These are phyloP conservation scores for Argya squamiceps DNA, from an alignment of 2,797 vertebrate genomes.

Conservation along the genomic window DNA sequence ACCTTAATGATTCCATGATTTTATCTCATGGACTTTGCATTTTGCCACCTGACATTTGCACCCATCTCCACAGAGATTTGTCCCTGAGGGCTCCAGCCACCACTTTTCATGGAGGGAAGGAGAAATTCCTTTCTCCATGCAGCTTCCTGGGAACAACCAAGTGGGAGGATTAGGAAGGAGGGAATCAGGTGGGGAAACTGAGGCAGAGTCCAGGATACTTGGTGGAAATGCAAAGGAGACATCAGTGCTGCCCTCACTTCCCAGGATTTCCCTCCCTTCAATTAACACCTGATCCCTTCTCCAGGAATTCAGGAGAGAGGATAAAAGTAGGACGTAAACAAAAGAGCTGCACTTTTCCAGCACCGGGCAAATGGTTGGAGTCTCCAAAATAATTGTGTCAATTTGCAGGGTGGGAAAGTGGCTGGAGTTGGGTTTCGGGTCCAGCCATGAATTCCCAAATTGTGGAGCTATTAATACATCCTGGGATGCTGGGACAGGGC, in stretches of 20 bases:
- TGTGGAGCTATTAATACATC: neutral
- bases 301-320: neutral
- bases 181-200: neutral
- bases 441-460: constrained; percentile 5
- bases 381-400: neutral
- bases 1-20: neutral
- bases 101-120: neutral
- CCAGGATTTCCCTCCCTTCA: neutral
- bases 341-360: neutral
- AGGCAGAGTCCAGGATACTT: neutral
- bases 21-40: neutral
- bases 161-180: neutral
- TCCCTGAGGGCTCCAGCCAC: neutral
- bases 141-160: neutral
- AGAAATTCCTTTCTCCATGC: neutral
- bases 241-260: neutral
- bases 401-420: neutral
- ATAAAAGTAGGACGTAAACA: neutral
- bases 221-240: neutral
- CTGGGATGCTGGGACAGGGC: neutral
- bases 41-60: neutral
- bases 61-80: accelerated
- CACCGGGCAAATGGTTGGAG: accelerated
- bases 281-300: neutral
- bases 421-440: neutral